Evolutionary conservation across 2,888 invertebrate genomes (phyloP), one percentile per base, ranked within the genome.

Genomic region (Yponomeuta evonymella): DNA sequence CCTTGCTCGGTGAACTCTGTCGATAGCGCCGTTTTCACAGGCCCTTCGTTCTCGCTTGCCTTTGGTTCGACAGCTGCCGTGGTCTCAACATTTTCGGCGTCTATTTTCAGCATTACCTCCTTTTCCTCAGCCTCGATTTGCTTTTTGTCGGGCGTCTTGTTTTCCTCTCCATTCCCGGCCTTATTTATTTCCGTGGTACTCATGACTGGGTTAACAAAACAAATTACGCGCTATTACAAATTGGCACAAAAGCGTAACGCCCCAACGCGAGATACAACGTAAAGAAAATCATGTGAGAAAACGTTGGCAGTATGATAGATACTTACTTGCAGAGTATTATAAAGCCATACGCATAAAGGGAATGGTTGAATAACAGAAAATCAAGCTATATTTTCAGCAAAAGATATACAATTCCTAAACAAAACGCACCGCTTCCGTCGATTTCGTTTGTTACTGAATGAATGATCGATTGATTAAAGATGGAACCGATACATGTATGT

Each of bases 101-200:
- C 95, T 58, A 90, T 92, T 83, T 95, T 95, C 78, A 92, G 74
- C 92, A 92, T 92, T 12, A 88, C 89, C 83, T 95, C 94, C 74
- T 93, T 91, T 77, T 95, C 95, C 78, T 95, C 95, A 70, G 93
- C 93, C 81, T 94, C 94, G 73, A 95, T 95, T 80, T 94, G 93
- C 80, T 93, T 93, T 82, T 95, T 95, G 81, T 95, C 95, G 71
- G 94, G 79, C n/a, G 89, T 84, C 79, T 88, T 89, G 74, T 79
- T 87, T 62, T 88, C 88, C 67, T 86, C 87, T 64, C 88, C 90
- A 75, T 80, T 84, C 48, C 89, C 90, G 63, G 82, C 75, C 78
- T 89, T 89, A 79, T 83, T 90, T 80, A 89, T 84, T 73, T 90
- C 89, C 75, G 83, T 79, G 71, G 85, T 79, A 82, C 85, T 88